Evolutionary conservation across 2,113 vertebrate genomes (phyloP).

Genomic region (Columba livia): DNA sequence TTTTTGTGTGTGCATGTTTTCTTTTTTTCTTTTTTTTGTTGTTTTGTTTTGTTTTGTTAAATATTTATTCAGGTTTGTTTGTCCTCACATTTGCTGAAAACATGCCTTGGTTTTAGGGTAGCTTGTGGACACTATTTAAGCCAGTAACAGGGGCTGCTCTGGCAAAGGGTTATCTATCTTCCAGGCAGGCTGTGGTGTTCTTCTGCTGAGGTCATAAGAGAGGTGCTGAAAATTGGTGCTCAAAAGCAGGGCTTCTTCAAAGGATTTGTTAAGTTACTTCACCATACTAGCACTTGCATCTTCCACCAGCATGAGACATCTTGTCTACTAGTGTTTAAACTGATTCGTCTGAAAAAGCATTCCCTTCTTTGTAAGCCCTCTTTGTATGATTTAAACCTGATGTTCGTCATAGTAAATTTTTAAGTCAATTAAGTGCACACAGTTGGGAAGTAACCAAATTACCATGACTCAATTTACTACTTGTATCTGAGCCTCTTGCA

Average conservation of each 20-base stretch:
- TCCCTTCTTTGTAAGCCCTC: neutral
- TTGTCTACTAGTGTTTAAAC: neutral
- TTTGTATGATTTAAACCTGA: neutral
- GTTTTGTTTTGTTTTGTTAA: neutral
- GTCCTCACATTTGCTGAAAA: neutral
- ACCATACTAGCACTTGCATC: neutral
- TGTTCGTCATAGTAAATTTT: neutral
- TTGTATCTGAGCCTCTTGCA: neutral
- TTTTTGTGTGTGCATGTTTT: too few species aligned
- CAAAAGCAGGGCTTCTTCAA: neutral
- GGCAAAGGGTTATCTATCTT: neutral
- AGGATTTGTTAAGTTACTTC: neutral
- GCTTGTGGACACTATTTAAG: neutral
- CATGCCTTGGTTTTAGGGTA: neutral
- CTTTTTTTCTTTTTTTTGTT: neutral
- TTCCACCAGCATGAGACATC: neutral
- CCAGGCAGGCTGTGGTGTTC: neutral
- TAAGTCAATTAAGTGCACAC: neutral
- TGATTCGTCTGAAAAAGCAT: neutral
- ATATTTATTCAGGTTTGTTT: too few species aligned
- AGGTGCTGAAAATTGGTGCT: neutral
- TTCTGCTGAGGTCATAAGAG: neutral
- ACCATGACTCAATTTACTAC: rapidly evolving
- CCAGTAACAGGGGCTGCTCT: neutral
- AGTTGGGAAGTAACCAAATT: neutral